Base-by-base conservation (phyloP, 1,140 invertebrate genomes). In the Odontomachus brunneus region DNA sequence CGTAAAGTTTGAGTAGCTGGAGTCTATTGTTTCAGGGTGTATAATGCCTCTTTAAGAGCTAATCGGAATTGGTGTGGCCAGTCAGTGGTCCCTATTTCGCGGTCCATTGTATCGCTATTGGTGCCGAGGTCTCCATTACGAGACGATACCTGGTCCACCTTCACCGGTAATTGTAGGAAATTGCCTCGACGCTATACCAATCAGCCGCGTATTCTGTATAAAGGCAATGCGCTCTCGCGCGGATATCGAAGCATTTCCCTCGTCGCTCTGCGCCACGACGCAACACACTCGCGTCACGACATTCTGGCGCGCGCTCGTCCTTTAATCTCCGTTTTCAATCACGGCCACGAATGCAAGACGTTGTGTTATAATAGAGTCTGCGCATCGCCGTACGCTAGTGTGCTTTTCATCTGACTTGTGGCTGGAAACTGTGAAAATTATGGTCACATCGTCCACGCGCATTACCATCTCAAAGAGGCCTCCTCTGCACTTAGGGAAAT, bases 111-210 rank as follows among this genome's bases (percentile, higher is more conserved):
- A 24, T n/a, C 44, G 24, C 2, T 51, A n/a, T 65, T 55, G 26
- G 9, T 53, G 29, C 53, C 48, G 22, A 71, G 24, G 19, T 53
- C 33, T 78, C 73, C 29, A 17, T 57, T 49, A 53, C 59, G 22
- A 53, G 49, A 74, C 60, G 49, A 84, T 87, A 85, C 63, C 76
- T 72, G 38, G 76, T 87, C 83, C 80, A 83, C 84, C 85, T 87
- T 86, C 69, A 33, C 55, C 74, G 82, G 74, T 92, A 93, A 93
- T 93, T 90, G 85, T 84, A 84, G 90, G 88, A 92, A 92, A 92
- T 92, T 92, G 90, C 89, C 86, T 82, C 75, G 90, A 91, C 89
- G 82, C 57, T 81, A 71, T 80, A 89, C 84, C 89, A 92, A 93
- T 92, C 88, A 92, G 66, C 74, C 89, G 69, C 72, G 83, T 89